Percentiles rank a stretch among this genome's conserved stretches.
Conservation (phyloP, 2,113 vertebrate species). For the Ancistrus triradiatus region DNA sequence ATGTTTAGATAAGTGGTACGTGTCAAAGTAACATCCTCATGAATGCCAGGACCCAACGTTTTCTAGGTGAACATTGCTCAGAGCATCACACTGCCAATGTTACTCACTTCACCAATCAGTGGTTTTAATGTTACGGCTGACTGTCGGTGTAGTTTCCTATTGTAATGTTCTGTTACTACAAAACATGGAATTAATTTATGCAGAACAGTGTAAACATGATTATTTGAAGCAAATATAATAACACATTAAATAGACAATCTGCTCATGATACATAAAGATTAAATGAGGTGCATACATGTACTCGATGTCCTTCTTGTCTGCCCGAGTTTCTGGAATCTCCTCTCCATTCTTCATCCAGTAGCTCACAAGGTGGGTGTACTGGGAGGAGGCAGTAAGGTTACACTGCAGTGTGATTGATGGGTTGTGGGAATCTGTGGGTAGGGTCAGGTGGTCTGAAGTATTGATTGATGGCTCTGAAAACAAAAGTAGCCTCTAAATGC, state of each 20-base stretch:
- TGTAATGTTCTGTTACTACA: no score
- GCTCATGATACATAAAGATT: not conserved
- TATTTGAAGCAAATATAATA: no score
- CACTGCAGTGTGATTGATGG: conserved; percentile 77
- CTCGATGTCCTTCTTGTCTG: conserved; percentile 67
- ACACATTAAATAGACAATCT: no score
- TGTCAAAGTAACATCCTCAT: no score
- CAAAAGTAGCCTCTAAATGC: conserved; percentile 43
- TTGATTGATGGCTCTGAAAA: conserved; percentile 86
- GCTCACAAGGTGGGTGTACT: conserved; percentile 64
- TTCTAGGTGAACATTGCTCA: no score
- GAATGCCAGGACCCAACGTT: no score
- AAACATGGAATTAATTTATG: no score
- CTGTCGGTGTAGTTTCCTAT: no score
- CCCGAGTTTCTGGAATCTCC: conserved; percentile 74
- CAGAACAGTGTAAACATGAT: no score
- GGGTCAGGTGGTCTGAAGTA: conserved; percentile 73
- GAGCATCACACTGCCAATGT: no score
- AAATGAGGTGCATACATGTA: conserved; percentile 71
- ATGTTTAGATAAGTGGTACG: no score
- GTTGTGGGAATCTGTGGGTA: conserved; percentile 54
- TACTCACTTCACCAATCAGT: no score
- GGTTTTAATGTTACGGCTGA: not conserved
- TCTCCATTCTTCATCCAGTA: conserved; percentile 94
- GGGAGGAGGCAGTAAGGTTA: conserved; percentile 83